A percentile compares a stretch with the other conserved stretches of the same genome.
phyloP scores from a whole-genome alignment of 2,113 vertebrate species.

The Thryonomys swinderianus region DNA sequence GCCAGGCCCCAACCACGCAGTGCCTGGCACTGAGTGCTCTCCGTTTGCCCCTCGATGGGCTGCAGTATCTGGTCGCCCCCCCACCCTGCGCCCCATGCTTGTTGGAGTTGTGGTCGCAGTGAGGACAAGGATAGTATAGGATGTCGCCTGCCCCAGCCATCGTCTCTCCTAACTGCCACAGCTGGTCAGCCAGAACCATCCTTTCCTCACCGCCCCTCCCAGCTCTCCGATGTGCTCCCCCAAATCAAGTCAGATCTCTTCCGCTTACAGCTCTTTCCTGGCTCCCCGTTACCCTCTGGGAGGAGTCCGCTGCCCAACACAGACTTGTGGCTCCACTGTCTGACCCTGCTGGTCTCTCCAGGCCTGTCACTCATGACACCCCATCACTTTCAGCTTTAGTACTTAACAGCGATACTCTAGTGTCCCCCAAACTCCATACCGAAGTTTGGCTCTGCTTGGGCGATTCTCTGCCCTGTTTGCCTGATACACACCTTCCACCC shows the following conservation, averaged over 20 bases:
- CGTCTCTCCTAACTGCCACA: constrained; percentile 79
- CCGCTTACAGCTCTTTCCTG: background rate
- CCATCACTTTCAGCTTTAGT: background rate
- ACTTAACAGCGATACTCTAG: background rate
- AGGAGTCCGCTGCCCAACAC: background rate
- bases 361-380: background rate
- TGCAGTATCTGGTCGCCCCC: constrained; percentile 91
- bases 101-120: constrained; percentile 91
- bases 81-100: constrained; percentile 91
- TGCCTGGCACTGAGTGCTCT: constrained; percentile 90
- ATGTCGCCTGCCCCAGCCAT: constrained; percentile 89
- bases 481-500: background rate
- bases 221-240: background rate
- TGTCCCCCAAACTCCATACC: background rate
- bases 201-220: background rate
- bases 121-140: constrained; percentile 88
- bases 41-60: constrained; percentile 94
- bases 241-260: background rate
- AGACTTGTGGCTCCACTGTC: background rate
- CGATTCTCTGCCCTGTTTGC: background rate
- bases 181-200: background rate
- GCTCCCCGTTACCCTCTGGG: background rate
- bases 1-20: constrained; percentile 88
- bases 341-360: background rate
- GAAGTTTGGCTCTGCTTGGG: background rate